These are phyloP conservation scores for Synergus umbraculus DNA, from an alignment of 2,888 invertebrate genomes.

Conservation along the genomic window DNA sequence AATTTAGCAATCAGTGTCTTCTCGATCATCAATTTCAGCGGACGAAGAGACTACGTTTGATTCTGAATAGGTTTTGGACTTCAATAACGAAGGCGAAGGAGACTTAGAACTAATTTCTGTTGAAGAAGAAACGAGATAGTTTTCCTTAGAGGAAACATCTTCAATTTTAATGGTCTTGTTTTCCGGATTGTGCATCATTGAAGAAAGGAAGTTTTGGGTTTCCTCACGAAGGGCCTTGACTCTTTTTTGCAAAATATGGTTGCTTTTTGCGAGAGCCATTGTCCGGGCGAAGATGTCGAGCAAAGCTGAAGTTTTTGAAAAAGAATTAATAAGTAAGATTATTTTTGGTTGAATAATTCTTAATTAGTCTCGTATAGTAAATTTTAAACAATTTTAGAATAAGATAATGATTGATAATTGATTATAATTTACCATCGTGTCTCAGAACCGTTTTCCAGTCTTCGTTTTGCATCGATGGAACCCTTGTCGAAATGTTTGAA, in stretches of 20 bases:
- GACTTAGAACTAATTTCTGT: background rate
- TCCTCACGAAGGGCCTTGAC: constrained; percentile 67
- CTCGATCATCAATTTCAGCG: background rate
- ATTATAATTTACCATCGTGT: constrained; percentile 3
- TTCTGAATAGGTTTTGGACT: background rate
- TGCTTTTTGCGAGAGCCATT: constrained; percentile 65
- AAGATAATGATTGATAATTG: too few relatives aligned
- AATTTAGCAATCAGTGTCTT: background rate
- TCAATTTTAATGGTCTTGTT: constrained; percentile 53
- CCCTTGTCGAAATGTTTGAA: background rate
- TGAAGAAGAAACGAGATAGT: constrained; percentile 6
- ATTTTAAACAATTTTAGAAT: too few relatives aligned
- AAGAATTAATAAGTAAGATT: background rate
- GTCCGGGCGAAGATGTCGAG: constrained; percentile 67
- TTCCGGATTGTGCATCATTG: constrained; percentile 64
- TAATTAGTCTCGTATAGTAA: too few relatives aligned
- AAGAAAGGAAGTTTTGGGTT: constrained; percentile 65
- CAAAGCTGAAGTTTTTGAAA: constrained; percentile 57
- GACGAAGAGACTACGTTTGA: background rate
- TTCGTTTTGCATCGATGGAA: background rate
- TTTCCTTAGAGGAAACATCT: background rate
- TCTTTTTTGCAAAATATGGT: constrained; percentile 67
- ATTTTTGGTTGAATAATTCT: background rate
- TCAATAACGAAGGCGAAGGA: background rate
- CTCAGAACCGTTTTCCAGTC: constrained; percentile 9